Evolutionary conservation across 2,888 invertebrate species (phyloP).

Genomic region (Drosophila colorata): DNA sequence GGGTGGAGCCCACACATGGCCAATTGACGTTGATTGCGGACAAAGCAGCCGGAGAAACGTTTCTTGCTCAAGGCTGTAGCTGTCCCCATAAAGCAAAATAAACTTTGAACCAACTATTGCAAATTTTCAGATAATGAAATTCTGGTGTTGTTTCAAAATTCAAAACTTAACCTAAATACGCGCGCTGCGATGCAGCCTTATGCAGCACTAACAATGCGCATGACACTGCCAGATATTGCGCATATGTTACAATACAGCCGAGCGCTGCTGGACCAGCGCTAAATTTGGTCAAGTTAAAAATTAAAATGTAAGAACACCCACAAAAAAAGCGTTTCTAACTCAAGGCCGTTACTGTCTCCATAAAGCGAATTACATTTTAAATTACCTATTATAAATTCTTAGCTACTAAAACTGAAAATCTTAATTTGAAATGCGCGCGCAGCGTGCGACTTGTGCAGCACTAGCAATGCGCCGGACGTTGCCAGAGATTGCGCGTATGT

Average conservation of each 20-base stretch:
- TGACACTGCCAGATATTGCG: too few species aligned
- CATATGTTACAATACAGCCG: too few species aligned
- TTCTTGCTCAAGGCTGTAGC: conserved; percentile 1
- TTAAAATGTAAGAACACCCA: too few species aligned
- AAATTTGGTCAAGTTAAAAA: too few species aligned
- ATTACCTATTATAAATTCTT: not conserved
- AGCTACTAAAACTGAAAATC: conserved; percentile 2
- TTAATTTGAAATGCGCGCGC: conserved; percentile 19
- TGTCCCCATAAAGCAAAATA: not conserved
- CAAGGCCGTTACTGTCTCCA: not conserved
- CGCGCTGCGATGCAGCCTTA: too few species aligned
- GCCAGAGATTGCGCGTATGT: conserved; percentile 22
- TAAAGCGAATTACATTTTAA: not conserved
- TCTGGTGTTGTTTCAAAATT: too few species aligned
- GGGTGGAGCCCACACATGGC: conserved; percentile 86
- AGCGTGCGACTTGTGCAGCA: not conserved
- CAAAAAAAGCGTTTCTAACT: too few species aligned
- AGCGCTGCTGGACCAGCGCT: too few species aligned
- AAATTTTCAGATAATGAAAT: too few species aligned
- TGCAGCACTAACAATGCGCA: too few species aligned
- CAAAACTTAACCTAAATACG: too few species aligned
- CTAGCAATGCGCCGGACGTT: not conserved
- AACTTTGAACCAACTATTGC: not conserved
- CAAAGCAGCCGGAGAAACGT: conserved; percentile 36
- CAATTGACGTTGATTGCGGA: conserved; percentile 53